Percentiles rank a stretch among this genome's conserved stretches.
These are phyloP conservation scores for Orientallactaga sibirica DNA, from an alignment of 2,797 vertebrate genomes.

Conservation along the genomic window DNA sequence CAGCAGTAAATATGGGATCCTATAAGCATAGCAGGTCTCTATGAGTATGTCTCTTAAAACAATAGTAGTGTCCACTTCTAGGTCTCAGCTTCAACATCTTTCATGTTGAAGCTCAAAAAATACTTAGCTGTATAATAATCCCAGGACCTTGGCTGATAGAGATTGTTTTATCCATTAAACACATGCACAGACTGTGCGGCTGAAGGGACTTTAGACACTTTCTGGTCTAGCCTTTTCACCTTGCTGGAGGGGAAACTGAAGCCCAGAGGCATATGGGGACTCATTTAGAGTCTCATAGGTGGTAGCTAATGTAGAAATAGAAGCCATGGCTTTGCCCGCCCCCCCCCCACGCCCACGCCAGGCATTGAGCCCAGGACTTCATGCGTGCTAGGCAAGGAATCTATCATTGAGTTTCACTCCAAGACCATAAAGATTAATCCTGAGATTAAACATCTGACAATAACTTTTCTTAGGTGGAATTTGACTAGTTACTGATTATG, in stretches of 20 bases:
- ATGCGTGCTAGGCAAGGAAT: not conserved
- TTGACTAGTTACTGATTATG: not conserved
- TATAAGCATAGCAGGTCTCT: not conserved
- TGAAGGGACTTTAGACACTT: not conserved
- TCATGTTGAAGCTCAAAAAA: not conserved
- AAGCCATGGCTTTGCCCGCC: not conserved
- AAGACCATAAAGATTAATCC: not conserved
- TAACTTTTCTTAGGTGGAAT: conserved; percentile 11
- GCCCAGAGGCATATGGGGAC: not conserved
- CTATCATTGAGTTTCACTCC: too few relatives aligned
- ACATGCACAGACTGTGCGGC: not conserved
- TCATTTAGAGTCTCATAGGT: not conserved
- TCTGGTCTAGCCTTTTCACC: not conserved
- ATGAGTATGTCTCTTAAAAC: not conserved
- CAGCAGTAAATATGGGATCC: not conserved
- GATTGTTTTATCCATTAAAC: not conserved
- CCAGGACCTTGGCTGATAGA: not conserved
- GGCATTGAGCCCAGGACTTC: not conserved
- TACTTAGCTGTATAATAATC: conserved; percentile 13
- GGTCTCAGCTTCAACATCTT: not conserved
- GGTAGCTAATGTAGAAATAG: not conserved
- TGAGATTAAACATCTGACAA: conserved; percentile 32
- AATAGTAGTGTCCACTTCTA: not conserved
- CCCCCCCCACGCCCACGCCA: too few relatives aligned
- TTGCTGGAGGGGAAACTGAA: not conserved